Percentiles rank a stretch among this genome's conserved stretches.
Evolutionary conservation across 2,888 invertebrate species (phyloP).

Genomic region (Spodoptera picta): DNA sequence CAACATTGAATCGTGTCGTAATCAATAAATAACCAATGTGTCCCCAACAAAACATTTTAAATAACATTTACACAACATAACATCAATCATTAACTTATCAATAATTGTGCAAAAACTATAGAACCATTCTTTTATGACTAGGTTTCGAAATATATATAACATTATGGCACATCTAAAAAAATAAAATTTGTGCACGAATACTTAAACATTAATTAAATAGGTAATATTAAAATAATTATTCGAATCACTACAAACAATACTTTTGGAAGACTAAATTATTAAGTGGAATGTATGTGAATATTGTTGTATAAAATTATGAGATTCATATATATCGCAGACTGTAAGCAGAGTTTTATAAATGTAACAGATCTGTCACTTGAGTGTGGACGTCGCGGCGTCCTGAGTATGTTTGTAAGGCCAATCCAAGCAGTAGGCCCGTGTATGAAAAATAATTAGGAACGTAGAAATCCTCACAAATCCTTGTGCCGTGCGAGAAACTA

Average conservation of each 20-base stretch:
- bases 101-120: constrained; percentile 54
- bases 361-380: constrained; percentile 41
- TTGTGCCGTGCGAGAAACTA: constrained; percentile 60
- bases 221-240: constrained; percentile 51
- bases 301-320: constrained; percentile 40
- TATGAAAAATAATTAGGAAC: constrained; percentile 57
- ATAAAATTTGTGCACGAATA: constrained; percentile 50
- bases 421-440: constrained; percentile 47
- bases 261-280: constrained; percentile 61
- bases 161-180: constrained; percentile 55
- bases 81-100: constrained; percentile 32
- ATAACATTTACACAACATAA: constrained; percentile 51
- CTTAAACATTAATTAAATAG: constrained; percentile 32
- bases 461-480: constrained; percentile 60
- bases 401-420: constrained; percentile 37
- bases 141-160: constrained; percentile 47
- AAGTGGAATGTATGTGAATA: constrained; percentile 55
- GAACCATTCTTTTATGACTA: constrained; percentile 54
- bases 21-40: constrained; percentile 52
- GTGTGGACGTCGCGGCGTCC: constrained; percentile 25
- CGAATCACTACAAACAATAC: constrained; percentile 47
- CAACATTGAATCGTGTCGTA: constrained; percentile 58
- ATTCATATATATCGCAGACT: constrained; percentile 44
- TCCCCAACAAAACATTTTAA: constrained; percentile 52
- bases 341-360: constrained; percentile 26